Evolutionary conservation across 2,888 invertebrate genomes (phyloP).

Genomic region (Polyploca ridens): DNA sequence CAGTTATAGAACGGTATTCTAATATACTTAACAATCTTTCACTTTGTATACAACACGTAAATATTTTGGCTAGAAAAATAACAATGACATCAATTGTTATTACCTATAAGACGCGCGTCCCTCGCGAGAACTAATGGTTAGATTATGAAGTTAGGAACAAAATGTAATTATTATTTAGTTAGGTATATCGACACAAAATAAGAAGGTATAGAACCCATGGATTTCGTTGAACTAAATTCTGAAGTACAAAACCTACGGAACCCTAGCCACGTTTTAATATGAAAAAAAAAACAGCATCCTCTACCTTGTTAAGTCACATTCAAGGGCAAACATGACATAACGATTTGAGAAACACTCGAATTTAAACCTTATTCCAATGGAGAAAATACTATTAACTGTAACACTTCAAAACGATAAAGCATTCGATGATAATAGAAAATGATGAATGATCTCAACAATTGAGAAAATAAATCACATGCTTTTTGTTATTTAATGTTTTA

Average conservation of each 20-base stretch:
- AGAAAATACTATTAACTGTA: conserved; percentile 5
- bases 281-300: conserved; percentile 10
- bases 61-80: too few species aligned
- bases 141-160: too few species aligned
- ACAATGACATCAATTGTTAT: too few species aligned
- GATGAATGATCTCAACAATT: conserved; percentile 24
- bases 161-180: too few species aligned
- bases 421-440: conserved; percentile 24
- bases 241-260: not conserved
- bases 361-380: conserved; percentile 19
- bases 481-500: not conserved
- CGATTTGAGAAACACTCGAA: conserved; percentile 15
- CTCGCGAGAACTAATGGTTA: too few species aligned
- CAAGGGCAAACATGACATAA: conserved; percentile 23
- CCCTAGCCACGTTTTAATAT: not conserved
- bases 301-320: conserved; percentile 24
- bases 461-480: conserved; percentile 12
- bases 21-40: too few species aligned
- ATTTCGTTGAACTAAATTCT: too few species aligned
- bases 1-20: too few species aligned
- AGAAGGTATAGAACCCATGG: too few species aligned
- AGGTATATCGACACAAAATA: too few species aligned
- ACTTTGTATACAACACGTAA: too few species aligned
- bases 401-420: conserved; percentile 23
- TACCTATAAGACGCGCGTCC: too few species aligned